phyloP scores from a whole-genome alignment of 2,888 invertebrate genomes.

The Stramonita haemastoma region DNA sequence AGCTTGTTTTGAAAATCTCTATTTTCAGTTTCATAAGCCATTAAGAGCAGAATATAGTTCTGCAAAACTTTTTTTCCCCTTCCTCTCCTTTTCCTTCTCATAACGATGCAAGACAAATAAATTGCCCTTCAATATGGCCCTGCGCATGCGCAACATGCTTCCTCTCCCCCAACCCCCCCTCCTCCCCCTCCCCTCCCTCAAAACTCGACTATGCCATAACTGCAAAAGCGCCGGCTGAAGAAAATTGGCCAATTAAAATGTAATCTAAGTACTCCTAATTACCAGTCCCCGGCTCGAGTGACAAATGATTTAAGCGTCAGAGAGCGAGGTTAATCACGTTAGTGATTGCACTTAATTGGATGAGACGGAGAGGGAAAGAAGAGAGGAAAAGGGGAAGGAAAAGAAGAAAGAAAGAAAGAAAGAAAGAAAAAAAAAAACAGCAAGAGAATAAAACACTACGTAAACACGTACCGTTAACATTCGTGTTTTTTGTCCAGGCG shows the following conservation, averaged over 20 bases:
- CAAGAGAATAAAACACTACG: background rate
- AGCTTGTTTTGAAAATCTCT: background rate
- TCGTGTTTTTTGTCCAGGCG: background rate
- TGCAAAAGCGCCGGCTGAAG: constrained; percentile 1
- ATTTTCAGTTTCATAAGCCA: constrained; percentile 7
- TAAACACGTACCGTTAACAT: constrained; percentile 3
- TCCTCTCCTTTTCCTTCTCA: background rate
- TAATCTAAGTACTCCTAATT: constrained; percentile 37
- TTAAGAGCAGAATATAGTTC: background rate
- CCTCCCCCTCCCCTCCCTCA: background rate
- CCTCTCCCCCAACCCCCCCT: no score
- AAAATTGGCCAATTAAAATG: constrained; percentile 38
- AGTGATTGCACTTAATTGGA: constrained; percentile 31
- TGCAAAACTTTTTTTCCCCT: background rate
- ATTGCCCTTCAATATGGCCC: constrained; percentile 7
- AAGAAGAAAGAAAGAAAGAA: background rate
- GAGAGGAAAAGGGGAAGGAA: background rate
- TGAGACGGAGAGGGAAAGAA: background rate
- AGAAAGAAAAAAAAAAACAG: background rate
- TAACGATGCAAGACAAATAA: background rate
- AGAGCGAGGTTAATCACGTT: constrained; percentile 16
- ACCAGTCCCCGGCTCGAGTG: constrained; percentile 3
- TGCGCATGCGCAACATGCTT: constrained; percentile 18
- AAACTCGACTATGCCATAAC: background rate
- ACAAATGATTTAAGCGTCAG: constrained; percentile 27